Evolutionary conservation across 2,113 vertebrate species (phyloP), one percentile per base, ranked within the genome.

Genomic region (Loxodonta africana): DNA sequence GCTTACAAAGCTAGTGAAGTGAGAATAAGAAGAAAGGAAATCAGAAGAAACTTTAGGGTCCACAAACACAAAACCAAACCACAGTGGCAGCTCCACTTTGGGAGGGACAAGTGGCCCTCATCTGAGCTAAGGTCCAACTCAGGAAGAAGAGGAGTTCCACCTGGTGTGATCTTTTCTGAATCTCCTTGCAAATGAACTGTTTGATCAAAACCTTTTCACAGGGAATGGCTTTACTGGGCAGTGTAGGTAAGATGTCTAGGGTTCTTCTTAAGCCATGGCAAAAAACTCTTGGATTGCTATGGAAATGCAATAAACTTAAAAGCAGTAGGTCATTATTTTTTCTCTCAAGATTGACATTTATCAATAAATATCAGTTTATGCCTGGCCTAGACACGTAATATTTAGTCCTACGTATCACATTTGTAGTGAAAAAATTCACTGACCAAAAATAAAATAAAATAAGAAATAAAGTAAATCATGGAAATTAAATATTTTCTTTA

Each of bases 401-500:
- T 78, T 92, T 95, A 95, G 88, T 95, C 78, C 95, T 83, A 88
- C 37, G 51, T 97, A 82, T 97, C 95, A 97, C 93, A 96, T 95
- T 88, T 89, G 60, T 60, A 95, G 83, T 95, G 83, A 97, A 96
- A 95, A 95, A 48, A 30, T 90, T 97, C 92, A 92, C 90, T 93
- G 94, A 51, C 90, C 82, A 82, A 95, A 95, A 95, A 84, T 86
- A 89, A 95, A 95, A 84, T 86, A 89, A 89, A 95, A 88, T 92
- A 92, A 94, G 90, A 97, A 90, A 88, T 91, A 83, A 93, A 93
- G 80, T 60, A 95, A 92, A 96, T 95, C 57, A 97, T 89, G 96
- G 74, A 97, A 97, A 98, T 97, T 97, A 98, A 97, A 95, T 95
- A 96, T 95, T 97, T 96, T 95, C 97, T 96, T 95, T 97, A 97